These are phyloP conservation scores for Gouania willdenowi DNA, from an alignment of 2,797 vertebrate genomes.

Conservation along the genomic window DNA sequence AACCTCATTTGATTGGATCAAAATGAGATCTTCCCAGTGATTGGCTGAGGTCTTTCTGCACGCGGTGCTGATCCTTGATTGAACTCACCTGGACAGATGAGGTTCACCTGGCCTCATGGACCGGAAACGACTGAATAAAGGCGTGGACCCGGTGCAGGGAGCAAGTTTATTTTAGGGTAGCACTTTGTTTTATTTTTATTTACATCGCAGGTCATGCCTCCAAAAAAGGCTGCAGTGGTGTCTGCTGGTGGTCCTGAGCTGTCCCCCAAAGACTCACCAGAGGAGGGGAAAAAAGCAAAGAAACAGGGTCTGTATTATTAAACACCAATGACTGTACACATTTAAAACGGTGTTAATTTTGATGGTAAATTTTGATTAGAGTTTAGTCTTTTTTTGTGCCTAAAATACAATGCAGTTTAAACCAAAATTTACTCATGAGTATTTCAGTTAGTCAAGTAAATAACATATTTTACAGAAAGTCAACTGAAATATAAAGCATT, in stretches of 20 bases:
- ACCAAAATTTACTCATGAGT: no score
- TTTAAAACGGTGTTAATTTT: no score
- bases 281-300: background rate
- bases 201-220: conserved; percentile 48
- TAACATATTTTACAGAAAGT: no score
- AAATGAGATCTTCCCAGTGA: background rate
- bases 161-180: accelerated
- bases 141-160: accelerated
- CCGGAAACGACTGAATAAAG: conserved; percentile 8
- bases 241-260: background rate
- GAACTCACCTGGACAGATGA: conserved; percentile 25
- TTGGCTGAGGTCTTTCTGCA: background rate
- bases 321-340: no score
- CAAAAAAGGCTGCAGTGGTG: conserved; percentile 47
- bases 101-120: conserved; percentile 16
- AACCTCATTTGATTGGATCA: no score
- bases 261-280: background rate
- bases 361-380: no score
- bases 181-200: background rate
- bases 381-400: no score
- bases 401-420: no score
- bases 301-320: no score
- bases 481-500: no score
- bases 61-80: conserved; percentile 9
- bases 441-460: no score